Evolutionary conservation across 2,888 invertebrate genomes (phyloP).

Genomic region (Papilio gigon): DNA sequence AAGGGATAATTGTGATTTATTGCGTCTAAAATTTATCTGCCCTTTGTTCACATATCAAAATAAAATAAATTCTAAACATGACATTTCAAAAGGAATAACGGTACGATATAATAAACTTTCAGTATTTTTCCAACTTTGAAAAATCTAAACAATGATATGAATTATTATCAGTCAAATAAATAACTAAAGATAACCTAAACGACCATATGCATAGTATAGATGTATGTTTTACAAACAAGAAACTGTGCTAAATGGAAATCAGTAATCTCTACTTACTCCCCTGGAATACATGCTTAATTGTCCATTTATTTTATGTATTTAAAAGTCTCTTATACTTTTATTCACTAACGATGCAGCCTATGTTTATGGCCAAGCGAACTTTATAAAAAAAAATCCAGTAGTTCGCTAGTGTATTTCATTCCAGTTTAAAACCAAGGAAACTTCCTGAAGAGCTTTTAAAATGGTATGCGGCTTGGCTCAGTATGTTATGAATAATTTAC

Average conservation of each 20-base stretch:
- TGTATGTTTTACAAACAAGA: neutral
- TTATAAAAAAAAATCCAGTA: conserved; percentile 2
- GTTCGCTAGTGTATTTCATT: conserved; percentile 24
- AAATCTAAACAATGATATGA: too few relatives aligned
- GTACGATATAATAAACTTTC: too few relatives aligned
- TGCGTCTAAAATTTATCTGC: conserved; percentile 25
- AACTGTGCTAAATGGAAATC: neutral
- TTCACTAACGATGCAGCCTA: neutral
- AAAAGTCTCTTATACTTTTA: neutral
- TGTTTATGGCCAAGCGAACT: conserved; percentile 18
- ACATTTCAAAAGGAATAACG: neutral
- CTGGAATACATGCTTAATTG: neutral
- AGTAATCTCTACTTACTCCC: neutral
- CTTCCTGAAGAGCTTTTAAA: conserved; percentile 37
- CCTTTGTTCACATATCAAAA: conserved; percentile 28
- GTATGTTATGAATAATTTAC: conserved; percentile 40
- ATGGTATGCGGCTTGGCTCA: conserved; percentile 29
- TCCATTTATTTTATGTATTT: neutral
- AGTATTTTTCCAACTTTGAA: too few relatives aligned
- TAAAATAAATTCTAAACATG: neutral
- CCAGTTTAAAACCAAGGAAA: conserved; percentile 31
- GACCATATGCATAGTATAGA: neutral
- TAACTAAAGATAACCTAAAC: too few relatives aligned
- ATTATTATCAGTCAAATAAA: too few relatives aligned
- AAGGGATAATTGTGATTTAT: conserved; percentile 36